Conservation (phyloP, 2,888 invertebrate genomes). For the Aleiodes alternator region DNA sequence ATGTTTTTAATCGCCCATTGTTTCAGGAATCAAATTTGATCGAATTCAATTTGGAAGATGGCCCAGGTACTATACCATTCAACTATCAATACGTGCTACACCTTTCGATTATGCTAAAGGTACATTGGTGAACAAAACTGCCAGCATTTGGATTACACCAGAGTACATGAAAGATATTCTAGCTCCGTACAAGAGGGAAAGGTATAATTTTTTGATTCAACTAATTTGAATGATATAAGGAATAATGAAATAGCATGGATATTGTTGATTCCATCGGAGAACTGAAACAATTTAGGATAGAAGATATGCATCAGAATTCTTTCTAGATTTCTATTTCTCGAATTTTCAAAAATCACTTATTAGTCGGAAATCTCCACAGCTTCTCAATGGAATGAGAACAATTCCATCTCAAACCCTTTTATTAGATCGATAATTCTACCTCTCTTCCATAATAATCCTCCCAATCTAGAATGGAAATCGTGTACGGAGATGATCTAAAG, state of each 20-base stretch:
- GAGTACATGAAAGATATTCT: background rate
- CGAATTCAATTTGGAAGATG: background rate
- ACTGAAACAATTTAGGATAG: too few relatives aligned
- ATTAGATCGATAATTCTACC: too few relatives aligned
- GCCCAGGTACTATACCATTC: background rate
- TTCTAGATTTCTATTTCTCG: too few relatives aligned
- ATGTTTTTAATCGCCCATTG: background rate
- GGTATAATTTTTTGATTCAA: background rate
- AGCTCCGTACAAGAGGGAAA: background rate
- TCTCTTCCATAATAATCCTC: background rate
- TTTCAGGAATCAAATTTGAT: background rate
- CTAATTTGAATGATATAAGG: too few relatives aligned
- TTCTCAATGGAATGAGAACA: too few relatives aligned
- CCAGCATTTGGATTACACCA: background rate
- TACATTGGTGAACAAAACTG: background rate
- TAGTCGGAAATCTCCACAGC: too few relatives aligned
- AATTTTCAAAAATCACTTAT: too few relatives aligned
- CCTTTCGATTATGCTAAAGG: slow-evolving; percentile 1
- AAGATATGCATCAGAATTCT: too few relatives aligned
- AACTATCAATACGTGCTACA: background rate
- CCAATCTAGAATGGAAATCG: background rate
- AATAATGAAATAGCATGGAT: too few relatives aligned
- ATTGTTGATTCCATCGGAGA: too few relatives aligned
- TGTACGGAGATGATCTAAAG: background rate
- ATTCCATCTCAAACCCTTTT: too few relatives aligned